Evolutionary conservation across 2,888 invertebrate species (phyloP), one percentile per base, ranked within the genome.

Genomic region (Microctonus hyperodae): DNA sequence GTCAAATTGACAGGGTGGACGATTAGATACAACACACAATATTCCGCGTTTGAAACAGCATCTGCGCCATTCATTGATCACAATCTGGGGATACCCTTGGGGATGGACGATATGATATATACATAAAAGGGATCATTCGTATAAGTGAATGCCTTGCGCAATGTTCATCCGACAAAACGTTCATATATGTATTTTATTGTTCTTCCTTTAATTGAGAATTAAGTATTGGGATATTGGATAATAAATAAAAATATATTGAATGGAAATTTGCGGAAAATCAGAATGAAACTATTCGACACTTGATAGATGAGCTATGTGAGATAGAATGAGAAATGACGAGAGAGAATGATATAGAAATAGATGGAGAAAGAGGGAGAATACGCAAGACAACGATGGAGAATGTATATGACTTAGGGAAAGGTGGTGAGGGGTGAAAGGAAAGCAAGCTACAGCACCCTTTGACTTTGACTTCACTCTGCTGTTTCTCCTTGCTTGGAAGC

Each of bases 11-110:
- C 83, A 82, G 83, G 81, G 79, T 78, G 80, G 80, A 75, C 81
- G 83, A 83, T 83, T 83, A 83, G 81, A 79, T 80, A 80, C 79
- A 80, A n/a, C 83, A 81, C 80, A 80, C 83, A 81, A 83, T 83
- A 81, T 81, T 81, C 78, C 72, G 76, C 76, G 78, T 79, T 76
- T 76, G 74, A 78, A 79, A 74, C 78, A 78, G 78, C 83, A 83
- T 82, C 83, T 83, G 80, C 79, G 79, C 76, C 79, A 78, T 80
- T 81, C 82, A 81, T 82, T 81, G 83, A 82, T 83, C 82, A 81
- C 75, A 71, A 31, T 48, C 48, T 50, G 63, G n/a, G 56, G 40
- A 62, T 51, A 48, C 23, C 28, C 50, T 44, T 67, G 53, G 57
- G 22, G 31, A 55, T 40, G 22, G 20, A n/a, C n/a, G n/a, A 40